phyloP scores from a whole-genome alignment of 1,140 invertebrate genomes.

The Mercenaria mercenaria region DNA sequence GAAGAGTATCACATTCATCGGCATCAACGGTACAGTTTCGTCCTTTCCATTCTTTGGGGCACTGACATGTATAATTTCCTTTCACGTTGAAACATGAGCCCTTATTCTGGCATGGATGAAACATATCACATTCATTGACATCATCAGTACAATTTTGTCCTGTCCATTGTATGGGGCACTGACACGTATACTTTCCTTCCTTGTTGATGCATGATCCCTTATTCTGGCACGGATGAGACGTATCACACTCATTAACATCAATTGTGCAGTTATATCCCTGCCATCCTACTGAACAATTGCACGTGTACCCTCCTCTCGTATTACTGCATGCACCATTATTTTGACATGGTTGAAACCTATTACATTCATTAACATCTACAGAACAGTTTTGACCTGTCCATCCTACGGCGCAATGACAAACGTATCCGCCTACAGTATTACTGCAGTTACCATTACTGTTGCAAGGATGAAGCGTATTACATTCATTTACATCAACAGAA shows the following conservation, averaged over 20 bases:
- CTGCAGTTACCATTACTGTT: no score
- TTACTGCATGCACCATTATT: slow-evolving; percentile 45
- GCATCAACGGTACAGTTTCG: slow-evolving; percentile 37
- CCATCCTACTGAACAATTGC: slow-evolving; percentile 54
- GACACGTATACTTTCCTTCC: background rate
- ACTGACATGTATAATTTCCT: slow-evolving; percentile 50
- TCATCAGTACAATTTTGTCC: background rate
- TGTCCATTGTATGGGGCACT: background rate
- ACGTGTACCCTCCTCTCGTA: background rate
- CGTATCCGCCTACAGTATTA: no score
- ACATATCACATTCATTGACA: background rate
- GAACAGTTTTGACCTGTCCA: no score
- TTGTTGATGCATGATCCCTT: background rate
- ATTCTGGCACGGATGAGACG: background rate
- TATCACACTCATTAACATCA: slow-evolving; percentile 47
- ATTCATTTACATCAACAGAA: slow-evolving; percentile 39
- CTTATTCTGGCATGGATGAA: background rate
- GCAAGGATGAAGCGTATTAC: no score
- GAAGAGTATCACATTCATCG: background rate
- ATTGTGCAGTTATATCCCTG: slow-evolving; percentile 29
- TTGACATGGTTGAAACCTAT: background rate
- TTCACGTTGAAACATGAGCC: background rate
- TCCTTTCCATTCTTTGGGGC: slow-evolving; percentile 43
- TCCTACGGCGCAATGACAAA: no score
- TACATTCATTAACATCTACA: slow-evolving; percentile 41